These are phyloP conservation scores for Pseudorectes ferrugineus DNA, from an alignment of 2,113 vertebrate species.

Conservation along the genomic window DNA sequence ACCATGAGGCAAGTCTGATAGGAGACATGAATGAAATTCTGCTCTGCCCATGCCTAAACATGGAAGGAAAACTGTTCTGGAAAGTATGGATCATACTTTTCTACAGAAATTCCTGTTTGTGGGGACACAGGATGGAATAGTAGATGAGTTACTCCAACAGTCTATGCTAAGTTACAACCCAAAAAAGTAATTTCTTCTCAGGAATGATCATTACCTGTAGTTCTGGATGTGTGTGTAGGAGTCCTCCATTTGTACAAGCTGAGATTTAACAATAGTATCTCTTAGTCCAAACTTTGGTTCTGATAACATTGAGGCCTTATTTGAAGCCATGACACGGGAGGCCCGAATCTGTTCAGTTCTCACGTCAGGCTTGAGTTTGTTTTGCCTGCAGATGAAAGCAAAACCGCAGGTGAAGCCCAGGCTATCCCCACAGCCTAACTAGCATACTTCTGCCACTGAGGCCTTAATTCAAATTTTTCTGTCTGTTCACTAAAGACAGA, in stretches of 20 bases:
- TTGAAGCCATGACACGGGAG: conserved; percentile 74
- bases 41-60: background rate
- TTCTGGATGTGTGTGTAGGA: conserved; percentile 83
- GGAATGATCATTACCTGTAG: conserved; percentile 77
- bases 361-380: conserved; percentile 71
- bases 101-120: background rate
- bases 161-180: background rate
- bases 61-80: background rate
- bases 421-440: background rate
- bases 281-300: conserved; percentile 86
- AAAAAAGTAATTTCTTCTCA: background rate
- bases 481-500: background rate
- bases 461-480: background rate
- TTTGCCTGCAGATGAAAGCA: conserved; percentile 67
- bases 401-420: background rate
- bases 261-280: conserved; percentile 87
- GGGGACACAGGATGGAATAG: background rate
- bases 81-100: background rate
- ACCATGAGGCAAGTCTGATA: background rate
- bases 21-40: background rate
- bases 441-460: background rate
- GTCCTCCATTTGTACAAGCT: conserved; percentile 85
- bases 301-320: conserved; percentile 81
- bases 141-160: background rate
- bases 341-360: conserved; percentile 78